A percentile compares a stretch with the other conserved stretches of the same genome.
Evolutionary conservation across 2,113 vertebrate species (phyloP).

Genomic region (Telmatochromis sp.): DNA sequence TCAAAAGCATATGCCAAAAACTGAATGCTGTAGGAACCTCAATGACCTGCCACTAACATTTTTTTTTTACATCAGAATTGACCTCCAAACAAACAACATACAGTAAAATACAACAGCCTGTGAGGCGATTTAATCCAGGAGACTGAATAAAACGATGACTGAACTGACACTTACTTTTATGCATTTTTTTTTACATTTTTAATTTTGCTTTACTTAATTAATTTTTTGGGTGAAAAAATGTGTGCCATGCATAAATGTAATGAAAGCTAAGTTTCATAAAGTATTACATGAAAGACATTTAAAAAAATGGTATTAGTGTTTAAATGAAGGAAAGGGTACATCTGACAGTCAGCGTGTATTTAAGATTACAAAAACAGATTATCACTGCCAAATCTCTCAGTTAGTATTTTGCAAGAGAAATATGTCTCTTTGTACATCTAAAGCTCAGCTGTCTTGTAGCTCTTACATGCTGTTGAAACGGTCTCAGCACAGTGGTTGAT

Average conservation of each 20-base stretch:
- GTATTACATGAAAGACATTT: not conserved
- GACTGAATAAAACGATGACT: not conserved
- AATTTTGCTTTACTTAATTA: not conserved
- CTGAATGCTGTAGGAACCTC: not conserved
- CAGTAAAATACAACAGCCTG: not conserved
- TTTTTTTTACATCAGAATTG: not conserved
- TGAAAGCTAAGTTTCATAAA: not conserved
- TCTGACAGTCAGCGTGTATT: not conserved
- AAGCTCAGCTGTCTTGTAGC: constrained; percentile 14
- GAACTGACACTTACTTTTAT: not conserved
- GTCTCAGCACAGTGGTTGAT: constrained; percentile 49
- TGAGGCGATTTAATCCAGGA: not conserved
- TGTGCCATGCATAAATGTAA: not conserved
- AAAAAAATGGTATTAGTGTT: not conserved
- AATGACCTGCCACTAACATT: not conserved
- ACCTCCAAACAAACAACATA: not conserved
- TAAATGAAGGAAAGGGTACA: not conserved
- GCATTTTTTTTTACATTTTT: not conserved
- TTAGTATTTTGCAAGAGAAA: not conserved
- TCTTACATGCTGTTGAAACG: constrained; percentile 41
- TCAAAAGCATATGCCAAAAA: not conserved
- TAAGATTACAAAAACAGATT: not conserved
- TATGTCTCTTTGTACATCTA: constrained; percentile 12
- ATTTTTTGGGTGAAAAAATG: not conserved
- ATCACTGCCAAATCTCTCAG: not conserved